Evolutionary conservation across 2,113 vertebrate genomes (phyloP).

Genomic region (Rhinopomastus cyanomelas): DNA sequence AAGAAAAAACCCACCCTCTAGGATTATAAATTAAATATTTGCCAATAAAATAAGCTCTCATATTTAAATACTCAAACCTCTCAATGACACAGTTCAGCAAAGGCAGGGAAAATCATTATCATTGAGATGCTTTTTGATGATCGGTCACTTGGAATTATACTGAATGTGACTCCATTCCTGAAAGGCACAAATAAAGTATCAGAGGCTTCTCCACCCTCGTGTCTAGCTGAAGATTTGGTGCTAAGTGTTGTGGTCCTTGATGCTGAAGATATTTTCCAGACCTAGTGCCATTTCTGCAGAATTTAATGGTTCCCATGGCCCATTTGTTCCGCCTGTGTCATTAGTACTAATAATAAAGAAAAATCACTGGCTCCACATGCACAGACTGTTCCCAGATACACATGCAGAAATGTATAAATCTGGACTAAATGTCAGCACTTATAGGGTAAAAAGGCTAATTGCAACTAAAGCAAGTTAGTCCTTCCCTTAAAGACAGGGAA

Average conservation of each 20-base stretch:
- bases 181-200: background rate
- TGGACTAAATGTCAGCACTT: background rate
- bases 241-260: accelerated
- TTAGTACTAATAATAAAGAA: background rate
- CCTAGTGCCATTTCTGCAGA: background rate
- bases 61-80: background rate
- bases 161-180: background rate
- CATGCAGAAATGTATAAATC: background rate
- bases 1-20: background rate
- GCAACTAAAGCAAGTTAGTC: constrained; percentile 10
- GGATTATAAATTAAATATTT: background rate
- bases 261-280: background rate
- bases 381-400: background rate
- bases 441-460: constrained; percentile 3
- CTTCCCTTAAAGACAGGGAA: constrained; percentile 11
- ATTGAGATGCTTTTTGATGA: background rate
- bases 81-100: background rate
- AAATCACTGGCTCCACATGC: background rate
- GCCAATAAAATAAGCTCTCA: background rate
- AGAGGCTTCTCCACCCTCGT: background rate
- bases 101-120: background rate
- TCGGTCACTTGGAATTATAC: background rate
- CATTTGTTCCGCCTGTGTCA: background rate
- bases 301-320: background rate
- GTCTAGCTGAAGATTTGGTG: background rate